Evolutionary conservation across 1,140 invertebrate genomes (phyloP), one percentile per base, ranked within the genome.

Genomic region (Drosophila sucinea): DNA sequence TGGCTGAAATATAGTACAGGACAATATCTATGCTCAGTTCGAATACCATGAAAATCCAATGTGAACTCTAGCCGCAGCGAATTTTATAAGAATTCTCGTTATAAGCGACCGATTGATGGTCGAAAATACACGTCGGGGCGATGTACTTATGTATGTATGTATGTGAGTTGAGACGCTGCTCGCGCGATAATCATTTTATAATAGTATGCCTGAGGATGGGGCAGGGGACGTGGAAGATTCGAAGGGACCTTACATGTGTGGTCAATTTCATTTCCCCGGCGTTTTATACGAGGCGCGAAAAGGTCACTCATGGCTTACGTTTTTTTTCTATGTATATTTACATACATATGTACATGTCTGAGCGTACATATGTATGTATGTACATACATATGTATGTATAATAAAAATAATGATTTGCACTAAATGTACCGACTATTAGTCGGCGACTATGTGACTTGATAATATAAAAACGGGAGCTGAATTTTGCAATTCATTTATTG

Each of bases 11-110:
- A 66, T 60, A 66, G 70, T 4, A 30, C 1, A 62, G 10, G 4
- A 4, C 38, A 1, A 4, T 0, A 2, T 5, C 32, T 35, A 78
- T 1, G 60, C 4, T 1, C 35, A 27, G 27, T 4, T 60, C 33
- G 62, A 91, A 41, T 79, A 77, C 72, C 6, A 75, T 10, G 0
- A 2, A 27, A 63, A 83, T 89, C 70, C 8, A 7, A 7, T 3
- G 0, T 63, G 1, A 11, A n/a, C 47, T 79, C 70, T 67, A 29
- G 25, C 8, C 5, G 0, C 58, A 62, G 77, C 56, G 69, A 91
- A 85, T 91, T 91, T 91, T 86, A 66, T 68, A 85, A 89, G 69
- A 81, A 70, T 58, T 61, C 64, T 33, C 44, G 89, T 91, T 70
- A 89, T 90, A 71, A 56, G 32, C 56, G 11, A 17, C 7, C 56